A percentile compares a stretch with the other conserved stretches of the same genome.
Conservation (phyloP, 2,113 vertebrate genomes). For the Fulica atra region DNA sequence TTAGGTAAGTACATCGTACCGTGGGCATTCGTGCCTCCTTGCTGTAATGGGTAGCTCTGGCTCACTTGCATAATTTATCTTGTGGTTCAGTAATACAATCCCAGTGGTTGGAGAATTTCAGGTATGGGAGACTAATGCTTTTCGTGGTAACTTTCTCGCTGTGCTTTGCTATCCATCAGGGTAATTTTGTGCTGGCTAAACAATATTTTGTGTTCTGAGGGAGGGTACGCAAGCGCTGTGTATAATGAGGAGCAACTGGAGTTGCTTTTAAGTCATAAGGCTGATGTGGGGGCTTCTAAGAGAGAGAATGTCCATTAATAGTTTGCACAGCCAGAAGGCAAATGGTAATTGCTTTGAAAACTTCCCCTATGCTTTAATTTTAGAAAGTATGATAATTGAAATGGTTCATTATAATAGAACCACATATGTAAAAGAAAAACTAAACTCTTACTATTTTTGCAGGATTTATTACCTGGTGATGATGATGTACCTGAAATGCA, state of each 20-base stretch:
- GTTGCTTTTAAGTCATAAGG: neutral
- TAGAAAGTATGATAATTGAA: neutral
- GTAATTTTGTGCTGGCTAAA: neutral
- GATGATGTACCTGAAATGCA: neutral
- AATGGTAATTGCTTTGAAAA: neutral
- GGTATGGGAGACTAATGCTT: neutral
- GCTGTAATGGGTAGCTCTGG: neutral
- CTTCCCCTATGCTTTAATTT: neutral
- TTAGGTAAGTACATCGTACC: neutral
- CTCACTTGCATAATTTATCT: neutral
- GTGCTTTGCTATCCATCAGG: accelerated
- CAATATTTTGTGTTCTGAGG: neutral
- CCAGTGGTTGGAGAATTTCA: neutral
- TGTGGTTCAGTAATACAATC: neutral
- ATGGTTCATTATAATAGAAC: neutral
- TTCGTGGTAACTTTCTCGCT: neutral
- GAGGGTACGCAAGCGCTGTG: neutral
- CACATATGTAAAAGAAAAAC: neutral
- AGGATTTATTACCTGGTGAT: neutral
- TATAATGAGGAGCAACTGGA: neutral
- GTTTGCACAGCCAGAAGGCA: neutral
- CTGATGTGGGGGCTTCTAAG: neutral
- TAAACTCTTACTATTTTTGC: neutral
- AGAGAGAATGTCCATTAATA: neutral
- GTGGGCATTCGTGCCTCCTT: neutral